Evolutionary conservation across 1,140 invertebrate genomes (phyloP).

Genomic region (Ooceraea biroi): DNA sequence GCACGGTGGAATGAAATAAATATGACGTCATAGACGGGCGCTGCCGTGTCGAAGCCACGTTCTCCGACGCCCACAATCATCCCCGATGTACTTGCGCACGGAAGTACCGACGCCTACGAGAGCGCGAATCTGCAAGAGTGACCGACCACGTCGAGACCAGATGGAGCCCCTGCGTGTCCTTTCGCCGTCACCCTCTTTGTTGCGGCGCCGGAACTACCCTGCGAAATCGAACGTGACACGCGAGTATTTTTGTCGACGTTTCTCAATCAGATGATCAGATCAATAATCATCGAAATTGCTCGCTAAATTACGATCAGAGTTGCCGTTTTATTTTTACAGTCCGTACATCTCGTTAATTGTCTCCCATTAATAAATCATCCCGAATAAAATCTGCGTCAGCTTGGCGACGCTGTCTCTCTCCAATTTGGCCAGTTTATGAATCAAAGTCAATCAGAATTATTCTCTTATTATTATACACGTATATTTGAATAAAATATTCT

Average conservation of each 20-base stretch:
- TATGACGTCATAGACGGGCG: constrained; percentile 72
- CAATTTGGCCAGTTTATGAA: too few relatives aligned
- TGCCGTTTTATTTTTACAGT: too few relatives aligned
- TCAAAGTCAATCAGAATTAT: too few relatives aligned
- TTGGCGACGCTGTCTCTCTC: too few relatives aligned
- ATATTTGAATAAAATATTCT: too few relatives aligned
- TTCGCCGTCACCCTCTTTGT: constrained; percentile 72
- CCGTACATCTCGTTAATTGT: too few relatives aligned
- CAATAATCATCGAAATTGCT: background rate
- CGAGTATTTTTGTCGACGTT: background rate
- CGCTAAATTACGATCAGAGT: too few relatives aligned
- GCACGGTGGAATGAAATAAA: constrained; percentile 53
- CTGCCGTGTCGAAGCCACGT: constrained; percentile 76
- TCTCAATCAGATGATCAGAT: constrained; percentile 1
- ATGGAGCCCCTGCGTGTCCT: constrained; percentile 45
- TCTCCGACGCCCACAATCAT: constrained; percentile 74
- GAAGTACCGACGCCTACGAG: constrained; percentile 66
- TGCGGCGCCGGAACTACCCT: constrained; percentile 49
- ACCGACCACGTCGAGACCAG: constrained; percentile 48
- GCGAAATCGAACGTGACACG: constrained; percentile 21
- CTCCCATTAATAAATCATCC: too few relatives aligned
- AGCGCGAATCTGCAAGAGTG: constrained; percentile 27
- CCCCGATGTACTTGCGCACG: constrained; percentile 56
- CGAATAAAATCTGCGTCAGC: too few relatives aligned
- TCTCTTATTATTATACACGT: too few relatives aligned